These are phyloP conservation scores for Caradrina clavipalpis DNA, from an alignment of 2,888 invertebrate genomes.

Conservation along the genomic window DNA sequence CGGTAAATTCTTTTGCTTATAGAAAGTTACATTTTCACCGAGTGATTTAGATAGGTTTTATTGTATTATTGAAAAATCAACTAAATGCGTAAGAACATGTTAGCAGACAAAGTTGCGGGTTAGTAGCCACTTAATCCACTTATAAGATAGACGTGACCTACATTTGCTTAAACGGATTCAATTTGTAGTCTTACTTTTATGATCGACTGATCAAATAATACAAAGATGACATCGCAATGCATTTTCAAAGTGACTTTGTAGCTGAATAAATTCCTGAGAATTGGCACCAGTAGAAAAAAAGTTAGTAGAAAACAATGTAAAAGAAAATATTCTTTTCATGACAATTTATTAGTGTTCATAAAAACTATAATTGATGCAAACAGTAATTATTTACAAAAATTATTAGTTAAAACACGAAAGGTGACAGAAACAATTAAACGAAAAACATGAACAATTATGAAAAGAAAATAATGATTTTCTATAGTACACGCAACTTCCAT, in stretches of 20 bases:
- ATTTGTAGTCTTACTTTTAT: slow-evolving; percentile 23
- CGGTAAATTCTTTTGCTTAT: too few relatives aligned
- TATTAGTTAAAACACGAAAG: slow-evolving; percentile 4
- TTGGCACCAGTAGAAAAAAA: neutral
- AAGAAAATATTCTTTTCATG: neutral
- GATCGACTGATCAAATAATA: neutral
- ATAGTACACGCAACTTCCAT: slow-evolving; percentile 43
- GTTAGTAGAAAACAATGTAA: neutral
- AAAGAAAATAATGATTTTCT: slow-evolving; percentile 34
- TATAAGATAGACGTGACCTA: slow-evolving; percentile 46
- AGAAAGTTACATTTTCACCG: too few relatives aligned
- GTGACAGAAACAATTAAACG: slow-evolving; percentile 3
- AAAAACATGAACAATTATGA: slow-evolving; percentile 23
- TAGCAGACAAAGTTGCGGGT: too few relatives aligned
- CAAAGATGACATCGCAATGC: too few relatives aligned
- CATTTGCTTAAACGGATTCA: slow-evolving; percentile 20
- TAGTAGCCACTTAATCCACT: too few relatives aligned
- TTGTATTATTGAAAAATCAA: too few relatives aligned
- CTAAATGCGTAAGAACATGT: too few relatives aligned
- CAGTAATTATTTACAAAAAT: neutral
- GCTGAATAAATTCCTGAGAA: neutral
- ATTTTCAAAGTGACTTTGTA: too few relatives aligned
- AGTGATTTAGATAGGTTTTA: too few relatives aligned
- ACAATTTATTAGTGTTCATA: neutral
- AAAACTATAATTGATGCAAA: neutral